Base-by-base conservation (phyloP, 2,888 invertebrate genomes). In the Microctonus aethiopoides region DNA sequence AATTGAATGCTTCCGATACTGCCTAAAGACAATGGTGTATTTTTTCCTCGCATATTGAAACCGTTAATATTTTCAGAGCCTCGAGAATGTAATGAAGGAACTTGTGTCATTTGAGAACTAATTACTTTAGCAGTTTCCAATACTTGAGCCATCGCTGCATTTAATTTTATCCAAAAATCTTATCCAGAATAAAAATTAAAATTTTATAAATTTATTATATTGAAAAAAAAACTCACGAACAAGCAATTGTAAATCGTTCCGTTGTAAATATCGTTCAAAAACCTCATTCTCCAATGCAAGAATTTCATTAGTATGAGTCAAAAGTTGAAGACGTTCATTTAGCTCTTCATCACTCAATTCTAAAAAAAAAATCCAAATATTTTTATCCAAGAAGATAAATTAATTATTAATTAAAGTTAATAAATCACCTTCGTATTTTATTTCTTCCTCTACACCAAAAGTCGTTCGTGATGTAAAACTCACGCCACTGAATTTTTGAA, bases 241-340 rank as follows among this genome's bases (percentile, higher is more conserved):
- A 80, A 90, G 85, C 9, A 88, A 72, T 0, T 86, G 63, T 0
- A 90, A 89, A 36, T 90, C 89, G 4, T 88, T 71, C 51, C 89
- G 86, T 73, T 80, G 75, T 0, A 90, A 87, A 2, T 88, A 87
- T 13, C 83, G 86, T 73, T 90, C 89, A 10, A 90, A 83, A 20
- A 90, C 83, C 64, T 89, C 89, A 70, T 90, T 90, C 76, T 90
- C 90, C 0, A 89, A 73, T 0, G 75, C 75, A 9, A 90, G 66
- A 2, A 88, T 72, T 71, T 76, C 76, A 70, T 80, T 84, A 0
- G 67, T 73, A 16, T 76, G 74, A 11, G 77, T 67, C 3, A 78
- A 36, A 7, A 77, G 72, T 13, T 81, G 78, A 51, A 82, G 68
- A 24, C 70, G 62, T 11, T 76, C 66, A 32, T 62, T 70, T 39